These are phyloP conservation scores for Prunella himalayana DNA, from an alignment of 2,113 vertebrate species.

Conservation along the genomic window DNA sequence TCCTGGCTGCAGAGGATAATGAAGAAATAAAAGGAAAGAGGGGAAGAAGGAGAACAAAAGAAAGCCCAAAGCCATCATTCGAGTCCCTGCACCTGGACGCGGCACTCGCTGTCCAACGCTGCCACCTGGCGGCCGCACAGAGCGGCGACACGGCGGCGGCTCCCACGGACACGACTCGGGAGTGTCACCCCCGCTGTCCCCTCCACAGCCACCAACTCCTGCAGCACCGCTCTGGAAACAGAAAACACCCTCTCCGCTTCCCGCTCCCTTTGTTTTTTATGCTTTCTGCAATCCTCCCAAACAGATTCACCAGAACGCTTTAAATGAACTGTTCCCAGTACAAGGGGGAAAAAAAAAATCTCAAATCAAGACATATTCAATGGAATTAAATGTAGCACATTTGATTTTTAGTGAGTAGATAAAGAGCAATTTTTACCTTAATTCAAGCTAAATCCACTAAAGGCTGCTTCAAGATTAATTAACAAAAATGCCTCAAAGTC, in stretches of 20 bases:
- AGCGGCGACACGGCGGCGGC: not conserved
- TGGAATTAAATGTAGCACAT: not conserved
- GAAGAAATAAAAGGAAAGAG: not conserved
- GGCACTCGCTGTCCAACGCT: constrained; percentile 11
- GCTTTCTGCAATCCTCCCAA: not conserved
- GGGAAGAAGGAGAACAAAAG: constrained; percentile 50
- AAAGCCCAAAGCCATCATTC: not conserved
- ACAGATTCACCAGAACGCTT: not conserved
- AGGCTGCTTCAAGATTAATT: not conserved
- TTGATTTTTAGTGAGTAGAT: not conserved
- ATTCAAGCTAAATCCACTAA: not conserved
- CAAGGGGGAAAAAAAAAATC: accelerated
- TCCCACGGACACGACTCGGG: not conserved
- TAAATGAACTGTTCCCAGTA: not conserved
- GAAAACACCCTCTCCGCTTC: not conserved
- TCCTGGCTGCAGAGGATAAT: not conserved
- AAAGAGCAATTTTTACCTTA: not conserved
- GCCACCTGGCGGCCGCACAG: constrained; percentile 6
- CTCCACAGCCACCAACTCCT: not conserved
- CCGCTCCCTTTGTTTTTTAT: not conserved
- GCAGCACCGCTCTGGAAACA: not conserved
- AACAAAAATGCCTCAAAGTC: not conserved
- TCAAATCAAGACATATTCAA: not conserved
- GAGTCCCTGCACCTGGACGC: not conserved
- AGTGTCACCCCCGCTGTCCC: not conserved